Base-by-base conservation (phyloP, 2,113 vertebrate genomes). In the Notothenia coriiceps region DNA sequence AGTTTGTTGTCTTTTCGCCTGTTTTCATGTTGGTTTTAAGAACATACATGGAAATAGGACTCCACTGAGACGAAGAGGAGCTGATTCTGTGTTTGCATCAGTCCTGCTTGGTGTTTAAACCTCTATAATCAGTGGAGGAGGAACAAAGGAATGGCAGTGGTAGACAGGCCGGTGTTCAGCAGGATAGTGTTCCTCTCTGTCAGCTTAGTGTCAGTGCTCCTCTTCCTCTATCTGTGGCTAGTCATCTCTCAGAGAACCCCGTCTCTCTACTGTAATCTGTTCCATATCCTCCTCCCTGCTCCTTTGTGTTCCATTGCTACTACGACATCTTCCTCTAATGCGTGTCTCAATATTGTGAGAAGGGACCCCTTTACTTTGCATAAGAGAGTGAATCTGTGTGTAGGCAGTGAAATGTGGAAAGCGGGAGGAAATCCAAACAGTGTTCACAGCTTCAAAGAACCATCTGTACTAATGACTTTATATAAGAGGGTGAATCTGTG, bases 151-250 rank as follows among this genome's bases (percentile, higher is more conserved):
- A 51, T 71, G 52, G 15, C 60, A 66, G 44, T 6, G 25, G 57
- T 46, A 67, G 55, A 80, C 40, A 13, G 70, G 68, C 12, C 51
- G 0, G 35, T 77, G 46, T 22, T 13, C 60, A 63, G 67, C 22
- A 63, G 25, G 70, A 89, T 71, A 74, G 81, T 74, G 57, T 74
- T 80, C 64, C 57, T 54, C 20, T 73, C 85, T 77, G 71, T 90
- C 83, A 71, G 86, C 77, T 90, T 84, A 90, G 64, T 84, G 85
- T 77, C 83, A 63, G 12, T 22, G 7, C 54, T 79, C 81, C 79
- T 74, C 67, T 85, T 22, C 22, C 22, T 22, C 22, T 22, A 79
- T 74, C 73, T 71, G 18, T 11, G 11, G 9, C 79, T 78, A 33
- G 20, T 87, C 73, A 74, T 89, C 85, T 33, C 51, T 57, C 68